A percentile compares a stretch with the other conserved stretches of the same genome.
Conservation (phyloP, 2,113 vertebrate species). For the Pterocles gutturalis region DNA sequence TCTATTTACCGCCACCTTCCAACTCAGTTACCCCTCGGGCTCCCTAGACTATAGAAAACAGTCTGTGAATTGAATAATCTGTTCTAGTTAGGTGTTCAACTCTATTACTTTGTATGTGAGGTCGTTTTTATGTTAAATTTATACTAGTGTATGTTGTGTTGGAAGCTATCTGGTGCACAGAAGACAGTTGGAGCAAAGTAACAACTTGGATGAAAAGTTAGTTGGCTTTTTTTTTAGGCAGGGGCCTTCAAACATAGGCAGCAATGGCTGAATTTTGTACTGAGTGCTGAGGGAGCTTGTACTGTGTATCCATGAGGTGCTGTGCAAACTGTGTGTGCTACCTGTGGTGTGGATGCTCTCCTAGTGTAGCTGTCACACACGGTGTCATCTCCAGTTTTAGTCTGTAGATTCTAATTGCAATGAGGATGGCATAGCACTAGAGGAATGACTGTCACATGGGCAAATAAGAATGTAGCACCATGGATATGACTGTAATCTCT, state of each 20-base stretch:
- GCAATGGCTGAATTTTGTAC: background rate
- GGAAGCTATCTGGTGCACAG: background rate
- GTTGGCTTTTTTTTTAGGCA: background rate
- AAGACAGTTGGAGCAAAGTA: background rate
- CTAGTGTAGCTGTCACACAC: background rate
- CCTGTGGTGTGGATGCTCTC: background rate
- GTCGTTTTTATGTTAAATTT: background rate
- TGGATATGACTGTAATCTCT: background rate
- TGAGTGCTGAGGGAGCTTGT: background rate
- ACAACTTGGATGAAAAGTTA: background rate
- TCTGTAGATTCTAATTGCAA: background rate
- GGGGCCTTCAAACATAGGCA: background rate
- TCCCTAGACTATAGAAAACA: background rate
- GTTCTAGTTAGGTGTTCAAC: background rate
- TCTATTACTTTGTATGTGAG: background rate
- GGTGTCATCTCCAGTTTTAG: background rate
- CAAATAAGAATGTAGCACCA: background rate
- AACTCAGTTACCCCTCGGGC: background rate
- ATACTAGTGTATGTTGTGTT: background rate
- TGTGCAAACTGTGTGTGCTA: background rate
- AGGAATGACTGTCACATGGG: background rate
- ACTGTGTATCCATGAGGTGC: background rate
- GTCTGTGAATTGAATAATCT: background rate
- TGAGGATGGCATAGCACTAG: rapidly evolving
- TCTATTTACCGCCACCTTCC: background rate